Base-by-base conservation (phyloP, 2,113 vertebrate species). In the Cygnus buccinator region DNA sequence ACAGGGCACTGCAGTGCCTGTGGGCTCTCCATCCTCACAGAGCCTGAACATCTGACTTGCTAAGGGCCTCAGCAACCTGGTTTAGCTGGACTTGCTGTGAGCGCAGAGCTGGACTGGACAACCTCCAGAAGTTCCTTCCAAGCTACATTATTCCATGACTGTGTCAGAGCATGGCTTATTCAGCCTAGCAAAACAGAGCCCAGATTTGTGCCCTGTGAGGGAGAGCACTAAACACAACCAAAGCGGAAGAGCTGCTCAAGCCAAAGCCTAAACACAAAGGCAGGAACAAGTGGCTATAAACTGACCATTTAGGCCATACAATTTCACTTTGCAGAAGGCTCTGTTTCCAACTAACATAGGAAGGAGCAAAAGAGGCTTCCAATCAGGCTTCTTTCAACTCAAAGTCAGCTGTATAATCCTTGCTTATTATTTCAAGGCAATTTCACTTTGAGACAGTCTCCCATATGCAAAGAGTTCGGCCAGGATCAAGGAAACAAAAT, bases 341-440 rank as follows among this genome's bases (percentile, higher is more conserved):
- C 35, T n/a, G 13, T 58, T 85, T 58, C 65, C 59, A 81, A 67
- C 44, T 43, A 73, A 57, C 26, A 33, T 2, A 89, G 29, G 62
- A 76, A 52, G 0, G 2, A 93, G 83, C 33, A 72, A 52, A 86
- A 94, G 59, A 80, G 44, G 57, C 54, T 90, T 58, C 84, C 57
- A 66, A 43, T 74, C 75, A 91, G 57, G 28, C 79, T 86, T 71
- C 89, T 89, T 88, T 96, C n/a, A 58, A 59, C 52, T 90, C 48
- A 2, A 55, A 70, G 41, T 73, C 67, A 70, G 59, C 65, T 93
- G 63, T 44, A 57, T 58, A 92, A 93, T 77, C 65, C 65, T 35
- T 86, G 72, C 68, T 84, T 84, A 80, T 93, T 92, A 71, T 84
- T 96, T 91, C 76, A 86, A 81, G 68, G 73, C 93, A 93, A 94